Conservation (phyloP, 2,113 vertebrate species). For the Myiopsitta monachus region DNA sequence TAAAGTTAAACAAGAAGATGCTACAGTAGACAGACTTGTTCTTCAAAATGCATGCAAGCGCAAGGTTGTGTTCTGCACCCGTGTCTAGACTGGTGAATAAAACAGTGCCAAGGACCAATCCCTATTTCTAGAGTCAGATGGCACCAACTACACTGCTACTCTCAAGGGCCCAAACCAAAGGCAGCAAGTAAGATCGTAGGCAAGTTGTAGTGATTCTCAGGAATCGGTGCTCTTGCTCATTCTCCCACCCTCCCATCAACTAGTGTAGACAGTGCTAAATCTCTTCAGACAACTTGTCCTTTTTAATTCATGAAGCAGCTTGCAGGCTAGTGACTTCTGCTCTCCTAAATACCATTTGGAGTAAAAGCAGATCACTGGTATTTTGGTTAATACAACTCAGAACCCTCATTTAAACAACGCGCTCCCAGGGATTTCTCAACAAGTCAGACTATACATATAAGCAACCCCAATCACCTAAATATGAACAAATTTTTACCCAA, state of each 20-base stretch:
- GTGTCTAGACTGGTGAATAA: neutral
- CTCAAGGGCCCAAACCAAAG: neutral
- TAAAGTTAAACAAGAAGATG: neutral
- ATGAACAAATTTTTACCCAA: neutral
- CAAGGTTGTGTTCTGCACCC: accelerated
- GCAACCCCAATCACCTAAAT: neutral
- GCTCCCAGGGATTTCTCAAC: neutral
- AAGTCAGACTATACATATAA: neutral
- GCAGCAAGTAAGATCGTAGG: neutral
- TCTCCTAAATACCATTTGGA: neutral
- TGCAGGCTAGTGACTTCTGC: neutral
- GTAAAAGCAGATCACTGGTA: neutral
- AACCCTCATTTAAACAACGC: neutral
- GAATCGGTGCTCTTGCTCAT: neutral
- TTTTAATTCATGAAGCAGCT: neutral
- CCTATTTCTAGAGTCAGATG: neutral
- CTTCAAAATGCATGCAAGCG: neutral
- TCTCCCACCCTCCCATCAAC: neutral
- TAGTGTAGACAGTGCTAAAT: neutral
- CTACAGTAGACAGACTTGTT: neutral
- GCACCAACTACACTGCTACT: neutral
- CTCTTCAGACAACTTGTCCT: neutral
- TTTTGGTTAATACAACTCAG: neutral
- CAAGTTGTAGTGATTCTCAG: neutral
- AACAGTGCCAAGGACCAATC: neutral